Base-by-base conservation (phyloP, 2,888 invertebrate genomes). In the Strigamia crassipes region DNA sequence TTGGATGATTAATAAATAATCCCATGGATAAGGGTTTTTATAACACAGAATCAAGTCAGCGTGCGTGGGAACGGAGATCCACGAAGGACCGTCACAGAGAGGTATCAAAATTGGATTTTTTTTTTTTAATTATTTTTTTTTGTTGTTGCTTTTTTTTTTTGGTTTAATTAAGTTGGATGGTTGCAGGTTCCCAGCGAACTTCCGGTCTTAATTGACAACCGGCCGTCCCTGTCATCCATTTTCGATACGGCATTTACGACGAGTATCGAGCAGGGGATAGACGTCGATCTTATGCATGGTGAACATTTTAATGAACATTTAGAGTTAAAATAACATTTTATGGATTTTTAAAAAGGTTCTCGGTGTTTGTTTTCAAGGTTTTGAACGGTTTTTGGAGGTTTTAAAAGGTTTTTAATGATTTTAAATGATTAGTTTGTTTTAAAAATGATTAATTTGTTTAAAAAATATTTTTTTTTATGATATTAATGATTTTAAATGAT, bases 231-330 rank as follows among this genome's bases (percentile, higher is more conserved):
- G 31, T 83, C 83, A 21, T 66, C 83, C 9, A 82, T 83, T 56
- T 80, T 83, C 27, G 78, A 83, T 46, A 82, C 83, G 12, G 83
- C 83, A 18, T 82, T 83, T 56, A 27, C 80, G 8, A 34, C 79
- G 23, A 78, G 56, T 80, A 51, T 46, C 15, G 81, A 41, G 18
- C 78, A 38, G 18, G 82, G 78, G 5, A n/a, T 80, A 10, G 82
- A 82, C n/a, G 42, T 66, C 18, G 83, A 42, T 38, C 23, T 77
- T 34, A 21, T 77, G 23, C 82, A 80, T 41, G 82, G 82, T 81
- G 34, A 61, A 78, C 56, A 42, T n/a, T n/a, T n/a, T n/a, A n/a
- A 15, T 10, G 42, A 2, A 10, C 2, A 42, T 42, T 42, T 42
- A 6, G 42, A 2, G 42, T 34, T 34, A n/a, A n/a, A n/a, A n/a